Conservation (phyloP, 1,140 invertebrate genomes). For the Zaprionus davidi region DNA sequence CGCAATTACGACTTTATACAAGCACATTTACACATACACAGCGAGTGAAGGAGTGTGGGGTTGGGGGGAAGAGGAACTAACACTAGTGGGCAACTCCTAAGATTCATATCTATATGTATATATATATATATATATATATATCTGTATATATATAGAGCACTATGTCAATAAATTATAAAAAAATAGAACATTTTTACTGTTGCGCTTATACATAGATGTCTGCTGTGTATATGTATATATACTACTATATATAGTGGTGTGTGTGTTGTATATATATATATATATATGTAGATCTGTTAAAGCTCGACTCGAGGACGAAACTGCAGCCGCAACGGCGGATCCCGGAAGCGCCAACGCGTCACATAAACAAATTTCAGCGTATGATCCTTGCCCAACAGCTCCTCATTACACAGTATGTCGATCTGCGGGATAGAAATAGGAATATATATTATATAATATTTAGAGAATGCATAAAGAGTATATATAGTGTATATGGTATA, state of each 20-base stretch:
- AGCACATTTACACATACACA: constrained; percentile 60
- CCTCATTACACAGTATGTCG: constrained; percentile 99
- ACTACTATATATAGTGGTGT: background rate
- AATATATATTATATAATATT: constrained; percentile 5
- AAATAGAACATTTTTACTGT: constrained; percentile 75
- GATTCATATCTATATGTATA: constrained; percentile 33
- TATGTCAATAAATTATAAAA: constrained; percentile 78
- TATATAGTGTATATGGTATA: too few relatives aligned
- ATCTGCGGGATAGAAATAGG: constrained; percentile 87
- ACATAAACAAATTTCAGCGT: constrained; percentile 99
- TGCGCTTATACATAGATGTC: constrained; percentile 32
- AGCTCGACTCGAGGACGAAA: constrained; percentile 90
- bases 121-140: constrained; percentile 24
- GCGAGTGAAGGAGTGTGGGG: constrained; percentile 1
- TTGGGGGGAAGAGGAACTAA: constrained; percentile 31
- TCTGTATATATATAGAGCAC: constrained; percentile 32
- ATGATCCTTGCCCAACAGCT: constrained; percentile 98
- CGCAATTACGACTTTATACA: constrained; percentile 72
- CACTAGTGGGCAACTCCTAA: constrained; percentile 61
- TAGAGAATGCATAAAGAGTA: background rate
- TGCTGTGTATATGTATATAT: background rate
- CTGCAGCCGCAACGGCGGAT: constrained; percentile 93
- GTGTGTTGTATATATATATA: background rate
- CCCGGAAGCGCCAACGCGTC: constrained; percentile 98
- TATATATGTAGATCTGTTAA: constrained; percentile 52